phyloP scores from a whole-genome alignment of 2,113 vertebrate genomes.

The Nestor notabilis region DNA sequence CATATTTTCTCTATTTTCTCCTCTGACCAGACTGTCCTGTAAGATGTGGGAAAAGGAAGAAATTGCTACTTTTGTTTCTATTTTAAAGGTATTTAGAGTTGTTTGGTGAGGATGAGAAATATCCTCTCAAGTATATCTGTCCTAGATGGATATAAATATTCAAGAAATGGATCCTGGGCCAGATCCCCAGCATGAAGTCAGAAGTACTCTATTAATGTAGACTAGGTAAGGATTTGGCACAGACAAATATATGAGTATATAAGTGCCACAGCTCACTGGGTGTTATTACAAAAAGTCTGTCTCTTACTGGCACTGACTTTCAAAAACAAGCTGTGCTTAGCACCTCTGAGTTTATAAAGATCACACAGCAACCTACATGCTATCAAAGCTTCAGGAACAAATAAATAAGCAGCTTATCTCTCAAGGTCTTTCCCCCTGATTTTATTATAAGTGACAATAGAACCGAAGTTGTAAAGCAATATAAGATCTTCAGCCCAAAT shows the following conservation, averaged over 20 bases:
- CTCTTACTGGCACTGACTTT: slow-evolving; percentile 68
- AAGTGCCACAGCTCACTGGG: slow-evolving; percentile 34
- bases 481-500: slow-evolving; percentile 37
- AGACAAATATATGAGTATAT: background rate
- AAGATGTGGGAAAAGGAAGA: background rate
- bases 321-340: slow-evolving; percentile 70
- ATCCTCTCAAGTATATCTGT: background rate
- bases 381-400: slow-evolving; percentile 69
- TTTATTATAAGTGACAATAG: slow-evolving; percentile 68
- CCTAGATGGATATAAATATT: slow-evolving; percentile 5
- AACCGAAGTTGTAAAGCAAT: slow-evolving; percentile 45
- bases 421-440: slow-evolving; percentile 67
- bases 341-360: slow-evolving; percentile 68
- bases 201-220: slow-evolving; percentile 7
- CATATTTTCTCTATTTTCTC: background rate
- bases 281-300: slow-evolving; percentile 58
- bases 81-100: background rate
- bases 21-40: background rate
- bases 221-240: slow-evolving; percentile 54
- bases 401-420: slow-evolving; percentile 71
- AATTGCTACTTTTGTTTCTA: background rate
- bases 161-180: slow-evolving; percentile 3
- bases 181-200: slow-evolving; percentile 27
- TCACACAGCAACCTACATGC: slow-evolving; percentile 60
- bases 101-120: background rate